Evolutionary conservation across 2,113 vertebrate genomes (phyloP).

Genomic region (Cyphomyrus discorhynchus): DNA sequence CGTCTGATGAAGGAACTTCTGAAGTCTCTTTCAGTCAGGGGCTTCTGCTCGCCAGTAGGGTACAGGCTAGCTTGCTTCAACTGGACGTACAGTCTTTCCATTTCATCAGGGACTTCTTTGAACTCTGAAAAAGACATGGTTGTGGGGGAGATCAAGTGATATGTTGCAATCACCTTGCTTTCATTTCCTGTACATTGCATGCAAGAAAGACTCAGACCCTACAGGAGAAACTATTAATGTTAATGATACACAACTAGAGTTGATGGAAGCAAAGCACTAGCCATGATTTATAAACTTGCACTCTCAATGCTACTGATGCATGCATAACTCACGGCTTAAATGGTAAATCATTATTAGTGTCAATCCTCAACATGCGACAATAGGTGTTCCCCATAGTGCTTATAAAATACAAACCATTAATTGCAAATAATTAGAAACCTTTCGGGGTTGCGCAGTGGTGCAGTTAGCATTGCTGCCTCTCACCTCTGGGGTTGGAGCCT

Average conservation of each 20-base stretch:
- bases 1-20: conserved; percentile 76
- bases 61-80: conserved; percentile 71
- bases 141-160: neutral
- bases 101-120: conserved; percentile 58
- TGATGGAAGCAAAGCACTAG: neutral
- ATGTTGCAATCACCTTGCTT: neutral
- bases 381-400: too few species aligned
- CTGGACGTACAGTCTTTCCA: conserved; percentile 74
- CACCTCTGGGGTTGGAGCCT: neutral
- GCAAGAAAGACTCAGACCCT: neutral
- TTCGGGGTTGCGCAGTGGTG: too few species aligned
- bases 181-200: neutral
- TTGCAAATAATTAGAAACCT: too few species aligned
- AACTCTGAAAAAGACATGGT: neutral
- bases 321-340: neutral
- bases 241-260: neutral
- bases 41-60: conserved; percentile 66
- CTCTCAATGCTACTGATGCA: neutral
- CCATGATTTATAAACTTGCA: neutral
- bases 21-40: conserved; percentile 68
- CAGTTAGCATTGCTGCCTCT: too few species aligned
- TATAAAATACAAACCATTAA: too few species aligned
- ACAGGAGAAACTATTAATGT: neutral
- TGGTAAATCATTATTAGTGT: too few species aligned
- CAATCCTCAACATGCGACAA: too few species aligned